Evolutionary conservation across 2,888 invertebrate genomes (phyloP).

Genomic region (Thelaira solivaga): DNA sequence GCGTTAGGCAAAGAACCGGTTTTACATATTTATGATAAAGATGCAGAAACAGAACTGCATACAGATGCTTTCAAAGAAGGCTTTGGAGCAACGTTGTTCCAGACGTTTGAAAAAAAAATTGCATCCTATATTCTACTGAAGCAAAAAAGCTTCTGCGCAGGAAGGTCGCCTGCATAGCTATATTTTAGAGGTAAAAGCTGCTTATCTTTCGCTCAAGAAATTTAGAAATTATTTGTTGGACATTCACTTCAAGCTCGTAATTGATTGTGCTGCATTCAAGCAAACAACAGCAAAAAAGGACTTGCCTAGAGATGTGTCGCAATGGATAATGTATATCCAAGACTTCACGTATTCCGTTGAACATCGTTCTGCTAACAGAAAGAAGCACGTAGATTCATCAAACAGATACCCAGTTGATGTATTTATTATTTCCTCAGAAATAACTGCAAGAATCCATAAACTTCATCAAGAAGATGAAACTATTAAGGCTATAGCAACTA

Average conservation of each 20-base stretch:
- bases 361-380: background rate
- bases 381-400: background rate
- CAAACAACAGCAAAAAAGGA: conserved; percentile 59
- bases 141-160: conserved; percentile 31
- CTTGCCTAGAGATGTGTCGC: conserved; percentile 57
- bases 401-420: background rate
- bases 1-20: conserved; percentile 22
- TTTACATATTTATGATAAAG: conserved; percentile 35
- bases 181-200: conserved; percentile 41
- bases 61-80: conserved; percentile 59
- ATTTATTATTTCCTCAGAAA: background rate
- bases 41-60: conserved; percentile 52
- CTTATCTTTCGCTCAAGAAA: conserved; percentile 21
- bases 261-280: conserved; percentile 50
- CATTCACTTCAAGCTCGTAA: conserved; percentile 28
- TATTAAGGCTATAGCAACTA: background rate
- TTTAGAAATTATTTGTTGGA: conserved; percentile 40
- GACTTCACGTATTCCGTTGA: background rate
- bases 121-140: conserved; percentile 44
- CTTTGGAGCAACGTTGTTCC: conserved; percentile 46
- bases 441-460: background rate
- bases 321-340: conserved; percentile 57
- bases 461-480: background rate
- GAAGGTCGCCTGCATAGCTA: conserved; percentile 39
- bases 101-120: conserved; percentile 14